A percentile compares a stretch with the other conserved stretches of the same genome.
Conservation (phyloP, 2,888 invertebrate species). For the Kuschelorhynchus macadamiae region DNA sequence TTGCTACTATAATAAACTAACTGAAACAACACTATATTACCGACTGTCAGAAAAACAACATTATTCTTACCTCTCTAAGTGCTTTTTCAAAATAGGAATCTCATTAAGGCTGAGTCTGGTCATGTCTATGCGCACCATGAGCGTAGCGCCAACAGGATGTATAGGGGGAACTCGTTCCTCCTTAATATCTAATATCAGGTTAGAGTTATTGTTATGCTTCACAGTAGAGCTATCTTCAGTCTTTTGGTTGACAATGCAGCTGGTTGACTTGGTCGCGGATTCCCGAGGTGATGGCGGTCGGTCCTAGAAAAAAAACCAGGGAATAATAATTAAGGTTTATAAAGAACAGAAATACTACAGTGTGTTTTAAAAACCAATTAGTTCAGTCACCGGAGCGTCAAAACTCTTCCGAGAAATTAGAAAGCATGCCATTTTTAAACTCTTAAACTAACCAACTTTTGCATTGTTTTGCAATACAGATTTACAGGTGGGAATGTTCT, state of each 20-base stretch:
- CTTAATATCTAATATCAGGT: conserved; percentile 22
- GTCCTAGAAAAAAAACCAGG: conserved; percentile 14
- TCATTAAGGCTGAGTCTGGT: conserved; percentile 68
- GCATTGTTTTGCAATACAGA: too few relatives aligned
- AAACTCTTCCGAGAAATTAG: too few relatives aligned
- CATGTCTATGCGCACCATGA: conserved; percentile 55
- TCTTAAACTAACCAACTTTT: too few relatives aligned
- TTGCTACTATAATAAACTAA: too few relatives aligned
- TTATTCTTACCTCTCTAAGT: conserved; percentile 48
- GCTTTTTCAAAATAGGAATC: conserved; percentile 54
- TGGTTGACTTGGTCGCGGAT: conserved; percentile 35
- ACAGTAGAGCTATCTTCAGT: conserved; percentile 60
- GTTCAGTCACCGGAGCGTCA: too few relatives aligned
- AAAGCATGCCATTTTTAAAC: too few relatives aligned
- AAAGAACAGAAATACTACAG: too few relatives aligned
- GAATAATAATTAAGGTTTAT: too few relatives aligned
- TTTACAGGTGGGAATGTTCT: too few relatives aligned
- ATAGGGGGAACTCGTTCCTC: conserved; percentile 39
- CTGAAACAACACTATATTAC: too few relatives aligned
- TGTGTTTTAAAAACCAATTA: too few relatives aligned
- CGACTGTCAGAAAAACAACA: too few relatives aligned
- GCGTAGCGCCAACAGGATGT: conserved; percentile 13
- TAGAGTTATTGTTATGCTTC: conserved; percentile 25
- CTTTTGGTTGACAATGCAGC: conserved; percentile 57
- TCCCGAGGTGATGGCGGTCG: conserved; percentile 29